Evolutionary conservation across 2,888 invertebrate genomes (phyloP).

Genomic region (Dryobota labecula): DNA sequence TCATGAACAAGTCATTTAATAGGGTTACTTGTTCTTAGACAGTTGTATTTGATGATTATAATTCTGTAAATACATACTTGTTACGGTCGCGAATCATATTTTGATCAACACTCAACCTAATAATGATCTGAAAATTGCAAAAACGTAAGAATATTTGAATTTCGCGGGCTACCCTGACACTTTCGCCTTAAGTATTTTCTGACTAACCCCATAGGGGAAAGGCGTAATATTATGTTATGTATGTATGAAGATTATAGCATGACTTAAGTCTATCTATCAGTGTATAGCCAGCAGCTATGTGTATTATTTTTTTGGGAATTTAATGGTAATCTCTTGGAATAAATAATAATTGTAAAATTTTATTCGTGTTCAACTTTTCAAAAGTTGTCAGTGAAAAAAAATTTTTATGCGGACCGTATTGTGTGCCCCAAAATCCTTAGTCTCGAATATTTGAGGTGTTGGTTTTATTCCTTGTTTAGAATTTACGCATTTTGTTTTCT

Average conservation of each 20-base stretch:
- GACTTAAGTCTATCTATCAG: too few relatives aligned
- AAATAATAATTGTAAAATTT: neutral
- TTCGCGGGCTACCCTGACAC: too few relatives aligned
- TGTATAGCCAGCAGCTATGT: neutral
- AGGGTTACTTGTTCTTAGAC: too few relatives aligned
- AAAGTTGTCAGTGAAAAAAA: neutral
- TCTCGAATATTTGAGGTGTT: neutral
- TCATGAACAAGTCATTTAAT: too few relatives aligned
- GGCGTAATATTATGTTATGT: neutral
- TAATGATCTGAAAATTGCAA: too few relatives aligned
- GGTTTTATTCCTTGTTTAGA: neutral
- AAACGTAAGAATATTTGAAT: too few relatives aligned
- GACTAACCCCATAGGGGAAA: neutral
- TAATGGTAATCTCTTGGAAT: neutral
- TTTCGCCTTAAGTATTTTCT: neutral
- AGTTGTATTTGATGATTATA: too few relatives aligned
- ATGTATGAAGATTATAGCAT: neutral
- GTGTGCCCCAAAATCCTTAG: constrained; percentile 5
- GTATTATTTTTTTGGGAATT: neutral
- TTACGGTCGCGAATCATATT: too few relatives aligned
- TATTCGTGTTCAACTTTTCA: neutral
- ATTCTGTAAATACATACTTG: too few relatives aligned
- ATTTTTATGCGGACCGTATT: neutral
- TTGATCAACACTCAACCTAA: too few relatives aligned
- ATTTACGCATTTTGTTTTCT: neutral